Conservation (phyloP, 2,888 invertebrate genomes). For the Oxyteleia sp. region DNA sequence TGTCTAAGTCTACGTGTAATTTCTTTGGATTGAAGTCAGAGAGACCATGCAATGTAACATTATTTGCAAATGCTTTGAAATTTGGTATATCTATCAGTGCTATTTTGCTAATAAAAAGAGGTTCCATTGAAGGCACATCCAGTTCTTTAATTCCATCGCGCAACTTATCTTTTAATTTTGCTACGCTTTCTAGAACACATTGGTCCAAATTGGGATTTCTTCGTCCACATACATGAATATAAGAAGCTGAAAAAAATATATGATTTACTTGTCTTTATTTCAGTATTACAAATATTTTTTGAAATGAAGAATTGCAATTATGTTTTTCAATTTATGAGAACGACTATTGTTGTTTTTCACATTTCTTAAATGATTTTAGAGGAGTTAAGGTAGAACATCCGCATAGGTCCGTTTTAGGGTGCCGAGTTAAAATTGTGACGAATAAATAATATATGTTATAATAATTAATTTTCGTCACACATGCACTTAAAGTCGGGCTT, state of each 20-base stretch:
- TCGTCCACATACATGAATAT: slow-evolving; percentile 82
- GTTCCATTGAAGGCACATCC: slow-evolving; percentile 81
- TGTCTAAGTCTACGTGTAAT: slow-evolving; percentile 76
- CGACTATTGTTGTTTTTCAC: too few relatives aligned
- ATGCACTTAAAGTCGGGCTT: too few relatives aligned
- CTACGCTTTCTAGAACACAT: slow-evolving; percentile 80
- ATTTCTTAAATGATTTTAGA: too few relatives aligned
- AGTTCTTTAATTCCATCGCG: slow-evolving; percentile 83
- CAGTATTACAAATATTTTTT: too few relatives aligned
- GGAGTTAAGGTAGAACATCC: too few relatives aligned
- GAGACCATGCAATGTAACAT: slow-evolving; percentile 80
- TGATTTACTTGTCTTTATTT: too few relatives aligned
- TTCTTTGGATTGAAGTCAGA: slow-evolving; percentile 68
- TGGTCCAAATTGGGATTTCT: slow-evolving; percentile 80
- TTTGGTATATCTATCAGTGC: slow-evolving; percentile 76
- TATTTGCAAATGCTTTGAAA: slow-evolving; percentile 77
- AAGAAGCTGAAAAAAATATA: slow-evolving; percentile 82
- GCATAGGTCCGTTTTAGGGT: too few relatives aligned
- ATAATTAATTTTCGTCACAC: too few relatives aligned
- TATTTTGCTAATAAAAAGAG: slow-evolving; percentile 78
- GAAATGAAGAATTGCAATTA: too few relatives aligned
- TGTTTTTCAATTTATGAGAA: too few relatives aligned
- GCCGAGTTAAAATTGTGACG: too few relatives aligned
- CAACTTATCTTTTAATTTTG: slow-evolving; percentile 72
- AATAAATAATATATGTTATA: too few relatives aligned